Percentiles rank a stretch among this genome's conserved stretches.
Evolutionary conservation across 2,113 vertebrate genomes (phyloP).

Genomic region (Eublepharis macularius): DNA sequence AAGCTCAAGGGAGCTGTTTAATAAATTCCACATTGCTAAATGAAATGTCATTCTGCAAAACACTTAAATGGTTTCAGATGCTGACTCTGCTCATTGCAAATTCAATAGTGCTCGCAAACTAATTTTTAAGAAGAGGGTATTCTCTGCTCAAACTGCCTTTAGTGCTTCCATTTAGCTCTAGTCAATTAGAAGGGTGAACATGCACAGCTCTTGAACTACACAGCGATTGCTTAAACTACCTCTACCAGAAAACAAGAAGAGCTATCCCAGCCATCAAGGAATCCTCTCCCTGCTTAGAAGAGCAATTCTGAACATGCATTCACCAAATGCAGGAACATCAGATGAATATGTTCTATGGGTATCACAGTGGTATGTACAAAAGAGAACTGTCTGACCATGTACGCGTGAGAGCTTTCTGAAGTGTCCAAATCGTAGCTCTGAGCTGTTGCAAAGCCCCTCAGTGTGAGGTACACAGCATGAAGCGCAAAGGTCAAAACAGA

Average conservation of each 20-base stretch:
- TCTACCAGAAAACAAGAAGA: constrained; percentile 20
- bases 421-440: too few species aligned
- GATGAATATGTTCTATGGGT: neutral
- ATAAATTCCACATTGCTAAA: constrained; percentile 78
- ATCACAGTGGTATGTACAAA: neutral
- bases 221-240: constrained; percentile 57
- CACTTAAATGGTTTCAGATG: constrained; percentile 76
- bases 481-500: neutral
- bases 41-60: constrained; percentile 80
- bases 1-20: constrained; percentile 75
- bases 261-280: neutral
- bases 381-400: neutral
- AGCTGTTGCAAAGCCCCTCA: too few species aligned
- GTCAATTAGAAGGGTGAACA: constrained; percentile 51
- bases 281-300: neutral
- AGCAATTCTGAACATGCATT: neutral
- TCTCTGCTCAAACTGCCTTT: constrained; percentile 68
- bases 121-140: constrained; percentile 73
- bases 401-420: neutral
- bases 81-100: constrained; percentile 78
- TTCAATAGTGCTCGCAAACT: constrained; percentile 78
- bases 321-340: neutral
- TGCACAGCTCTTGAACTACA: constrained; percentile 46
- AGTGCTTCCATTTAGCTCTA: constrained; percentile 72
- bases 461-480: too few species aligned